Evolutionary conservation across 2,797 vertebrate genomes (phyloP).

Genomic region (Rhinatrema bivittatum): DNA sequence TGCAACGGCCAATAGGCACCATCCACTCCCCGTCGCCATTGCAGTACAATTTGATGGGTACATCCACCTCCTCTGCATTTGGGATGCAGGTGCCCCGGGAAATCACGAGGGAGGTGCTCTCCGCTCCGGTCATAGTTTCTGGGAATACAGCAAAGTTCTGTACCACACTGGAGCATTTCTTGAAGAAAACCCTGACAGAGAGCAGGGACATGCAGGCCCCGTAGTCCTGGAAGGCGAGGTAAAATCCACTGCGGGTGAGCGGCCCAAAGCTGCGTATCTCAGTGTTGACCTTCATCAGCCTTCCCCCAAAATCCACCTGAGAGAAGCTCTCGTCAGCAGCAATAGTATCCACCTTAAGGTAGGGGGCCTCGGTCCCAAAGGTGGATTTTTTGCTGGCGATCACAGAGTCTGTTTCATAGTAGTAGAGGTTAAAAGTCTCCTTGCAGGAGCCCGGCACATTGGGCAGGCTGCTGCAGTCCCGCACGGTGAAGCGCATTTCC

Average conservation of each 20-base stretch:
- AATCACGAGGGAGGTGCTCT: slow-evolving; percentile 94
- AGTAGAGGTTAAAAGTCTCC: slow-evolving; percentile 96
- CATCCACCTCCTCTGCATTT: slow-evolving; percentile 89
- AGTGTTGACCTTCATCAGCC: slow-evolving; percentile 95
- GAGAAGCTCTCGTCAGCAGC: slow-evolving; percentile 97
- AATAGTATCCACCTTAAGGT: slow-evolving; percentile 97
- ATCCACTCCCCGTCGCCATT: slow-evolving; percentile 97
- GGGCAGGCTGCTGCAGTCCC: slow-evolving; percentile 96
- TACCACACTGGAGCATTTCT: slow-evolving; percentile 94
- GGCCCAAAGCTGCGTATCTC: slow-evolving; percentile 95
- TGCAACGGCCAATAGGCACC: slow-evolving; percentile 95
- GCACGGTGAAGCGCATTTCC: slow-evolving; percentile 95
- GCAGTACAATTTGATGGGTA: slow-evolving; percentile 97
- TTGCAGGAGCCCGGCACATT: slow-evolving; percentile 95
- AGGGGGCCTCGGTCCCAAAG: slow-evolving; percentile 96
- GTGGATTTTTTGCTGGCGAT: slow-evolving; percentile 90
- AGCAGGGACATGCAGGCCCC: slow-evolving; percentile 96
- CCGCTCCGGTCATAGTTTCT: slow-evolving; percentile 93
- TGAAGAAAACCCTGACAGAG: slow-evolving; percentile 93
- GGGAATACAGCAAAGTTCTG: slow-evolving; percentile 96
- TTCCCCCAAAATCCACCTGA: slow-evolving; percentile 93
- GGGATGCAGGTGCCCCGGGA: slow-evolving; percentile 87
- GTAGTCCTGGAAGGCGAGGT: slow-evolving; percentile 95
- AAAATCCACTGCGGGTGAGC: slow-evolving; percentile 89
- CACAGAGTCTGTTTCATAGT: slow-evolving; percentile 90